These are phyloP conservation scores for Cephalophus harveyi DNA, from an alignment of 2,113 vertebrate genomes.

Conservation along the genomic window DNA sequence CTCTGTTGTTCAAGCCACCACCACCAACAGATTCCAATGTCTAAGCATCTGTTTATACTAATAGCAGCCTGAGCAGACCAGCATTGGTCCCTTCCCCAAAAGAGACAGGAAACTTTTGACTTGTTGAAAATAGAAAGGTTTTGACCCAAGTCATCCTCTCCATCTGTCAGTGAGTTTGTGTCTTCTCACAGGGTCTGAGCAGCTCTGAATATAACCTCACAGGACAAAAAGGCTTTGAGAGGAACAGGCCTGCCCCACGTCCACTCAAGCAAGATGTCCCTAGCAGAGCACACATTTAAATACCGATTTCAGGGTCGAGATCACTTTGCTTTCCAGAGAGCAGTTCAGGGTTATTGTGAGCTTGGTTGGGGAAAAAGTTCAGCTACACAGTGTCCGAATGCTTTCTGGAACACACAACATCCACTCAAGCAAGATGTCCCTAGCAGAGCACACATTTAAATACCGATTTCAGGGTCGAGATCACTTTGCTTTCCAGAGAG, in stretches of 20 bases:
- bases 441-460: not conserved
- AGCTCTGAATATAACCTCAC: not conserved
- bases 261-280: not conserved
- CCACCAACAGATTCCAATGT: fast-evolving
- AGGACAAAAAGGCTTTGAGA: not conserved
- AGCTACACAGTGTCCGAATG: not conserved
- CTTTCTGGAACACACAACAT: no score
- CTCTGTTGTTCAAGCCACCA: not conserved
- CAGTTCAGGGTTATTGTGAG: not conserved
- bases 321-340: not conserved
- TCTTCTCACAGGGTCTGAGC: no score
- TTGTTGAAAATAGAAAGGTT: not conserved
- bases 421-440: not conserved
- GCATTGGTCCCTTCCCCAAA: not conserved
- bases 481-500: not conserved
- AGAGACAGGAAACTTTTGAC: not conserved
- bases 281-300: not conserved
- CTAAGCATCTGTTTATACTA: not conserved
- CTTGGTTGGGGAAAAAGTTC: not conserved
- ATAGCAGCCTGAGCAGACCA: not conserved
- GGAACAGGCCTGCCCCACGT: not conserved
- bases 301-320: no score
- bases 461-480: no score
- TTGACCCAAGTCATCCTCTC: not conserved
- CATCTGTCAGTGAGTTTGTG: not conserved